Evolutionary conservation across 2,113 vertebrate genomes (phyloP).

Genomic region (Numida meleagris): DNA sequence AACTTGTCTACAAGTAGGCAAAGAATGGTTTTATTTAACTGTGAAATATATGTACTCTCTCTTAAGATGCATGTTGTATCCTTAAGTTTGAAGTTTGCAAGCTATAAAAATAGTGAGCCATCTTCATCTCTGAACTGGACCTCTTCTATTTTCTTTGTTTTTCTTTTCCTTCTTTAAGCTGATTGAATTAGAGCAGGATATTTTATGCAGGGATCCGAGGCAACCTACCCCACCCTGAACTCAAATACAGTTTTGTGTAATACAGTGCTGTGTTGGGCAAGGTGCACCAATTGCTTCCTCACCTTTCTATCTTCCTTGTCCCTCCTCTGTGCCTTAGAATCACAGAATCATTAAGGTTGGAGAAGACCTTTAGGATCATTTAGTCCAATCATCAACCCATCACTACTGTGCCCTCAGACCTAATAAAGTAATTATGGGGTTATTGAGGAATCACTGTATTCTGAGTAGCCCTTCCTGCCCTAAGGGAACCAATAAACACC

Average conservation of each 20-base stretch:
- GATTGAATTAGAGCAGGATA: background rate
- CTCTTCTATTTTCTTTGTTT: background rate
- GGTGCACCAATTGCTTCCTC: background rate
- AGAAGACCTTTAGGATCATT: too few relatives aligned
- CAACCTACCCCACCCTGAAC: fast-evolving
- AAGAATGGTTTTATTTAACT: background rate
- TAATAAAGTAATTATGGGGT: too few relatives aligned
- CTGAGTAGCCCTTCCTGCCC: too few relatives aligned
- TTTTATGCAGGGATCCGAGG: background rate
- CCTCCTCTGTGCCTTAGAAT: background rate
- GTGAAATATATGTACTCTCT: background rate
- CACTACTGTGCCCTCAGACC: too few relatives aligned
- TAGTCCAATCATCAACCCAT: too few relatives aligned
- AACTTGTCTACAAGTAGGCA: background rate
- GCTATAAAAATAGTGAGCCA: background rate
- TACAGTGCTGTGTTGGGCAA: background rate
- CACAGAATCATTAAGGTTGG: too few relatives aligned
- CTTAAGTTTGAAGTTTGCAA: background rate
- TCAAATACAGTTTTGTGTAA: background rate
- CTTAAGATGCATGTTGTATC: background rate
- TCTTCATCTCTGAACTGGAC: background rate
- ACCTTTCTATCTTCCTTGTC: background rate
- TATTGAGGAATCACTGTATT: too few relatives aligned
- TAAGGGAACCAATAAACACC: too few relatives aligned
- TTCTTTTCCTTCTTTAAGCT: background rate